phyloP scores from a whole-genome alignment of 2,888 invertebrate species.

The Drosophila mettleri region DNA sequence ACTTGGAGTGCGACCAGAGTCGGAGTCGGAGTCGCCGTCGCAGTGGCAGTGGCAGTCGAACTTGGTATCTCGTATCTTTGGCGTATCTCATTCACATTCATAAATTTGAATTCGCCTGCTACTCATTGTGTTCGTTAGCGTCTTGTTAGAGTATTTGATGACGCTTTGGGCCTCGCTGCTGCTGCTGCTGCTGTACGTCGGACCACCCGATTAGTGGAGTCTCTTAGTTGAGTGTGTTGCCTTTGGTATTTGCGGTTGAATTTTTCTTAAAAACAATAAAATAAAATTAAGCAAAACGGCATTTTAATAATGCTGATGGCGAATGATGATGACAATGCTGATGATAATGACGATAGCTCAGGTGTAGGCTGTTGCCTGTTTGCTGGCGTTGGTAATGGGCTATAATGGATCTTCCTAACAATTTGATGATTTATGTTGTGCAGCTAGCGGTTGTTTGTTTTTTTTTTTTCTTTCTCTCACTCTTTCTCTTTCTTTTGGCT shows the following conservation, averaged over 20 bases:
- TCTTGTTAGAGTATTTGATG: constrained; percentile 49
- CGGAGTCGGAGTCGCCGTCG: neutral
- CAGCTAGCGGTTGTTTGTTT: constrained; percentile 76
- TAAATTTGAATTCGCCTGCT: constrained; percentile 77
- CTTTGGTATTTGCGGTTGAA: constrained; percentile 72
- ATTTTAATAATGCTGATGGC: constrained; percentile 76
- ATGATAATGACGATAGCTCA: constrained; percentile 36
- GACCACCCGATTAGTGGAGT: constrained; percentile 68
- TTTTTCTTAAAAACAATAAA: constrained; percentile 79
- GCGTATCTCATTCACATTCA: constrained; percentile 81
- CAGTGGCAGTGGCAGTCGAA: constrained; percentile 8
- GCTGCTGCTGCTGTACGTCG: constrained; percentile 24
- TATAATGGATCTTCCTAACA: constrained; percentile 82
- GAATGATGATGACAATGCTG: constrained; percentile 24
- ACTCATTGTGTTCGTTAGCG: constrained; percentile 65
- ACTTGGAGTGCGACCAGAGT: neutral
- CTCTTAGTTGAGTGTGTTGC: constrained; percentile 55
- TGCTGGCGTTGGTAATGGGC: constrained; percentile 77
- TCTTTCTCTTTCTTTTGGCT: constrained; percentile 53
- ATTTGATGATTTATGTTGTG: constrained; percentile 81
- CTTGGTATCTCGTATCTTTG: constrained; percentile 59
- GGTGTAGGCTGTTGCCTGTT: constrained; percentile 37
- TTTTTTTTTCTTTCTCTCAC: constrained; percentile 5
- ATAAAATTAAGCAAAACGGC: constrained; percentile 82
- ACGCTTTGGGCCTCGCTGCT: constrained; percentile 31